Conservation (phyloP, 2,797 vertebrate genomes). For the Microctenopoma steveboyesi region DNA sequence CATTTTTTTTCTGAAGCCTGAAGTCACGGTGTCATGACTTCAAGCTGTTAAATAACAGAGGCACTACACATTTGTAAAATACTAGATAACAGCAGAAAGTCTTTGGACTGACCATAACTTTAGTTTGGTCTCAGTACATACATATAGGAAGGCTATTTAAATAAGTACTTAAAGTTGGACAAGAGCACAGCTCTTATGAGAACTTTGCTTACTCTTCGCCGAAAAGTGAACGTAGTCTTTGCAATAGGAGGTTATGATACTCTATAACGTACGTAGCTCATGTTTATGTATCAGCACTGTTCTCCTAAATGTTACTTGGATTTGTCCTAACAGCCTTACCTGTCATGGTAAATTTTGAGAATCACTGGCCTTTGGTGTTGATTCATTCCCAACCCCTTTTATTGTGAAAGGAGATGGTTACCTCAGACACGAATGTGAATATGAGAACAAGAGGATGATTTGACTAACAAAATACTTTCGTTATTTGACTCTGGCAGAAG, state of each 20-base stretch:
- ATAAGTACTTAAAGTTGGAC: neutral
- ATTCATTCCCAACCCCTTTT: slow-evolving; percentile 33
- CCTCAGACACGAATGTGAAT: slow-evolving; percentile 31
- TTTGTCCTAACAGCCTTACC: no score
- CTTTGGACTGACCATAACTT: neutral
- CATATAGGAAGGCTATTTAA: neutral
- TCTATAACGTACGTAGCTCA: neutral
- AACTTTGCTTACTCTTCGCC: no score
- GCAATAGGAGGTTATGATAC: neutral
- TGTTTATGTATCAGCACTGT: neutral
- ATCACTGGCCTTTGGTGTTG: slow-evolving; percentile 8
- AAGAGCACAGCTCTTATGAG: neutral
- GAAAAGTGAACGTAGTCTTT: neutral
- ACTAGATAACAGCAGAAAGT: slow-evolving; percentile 12
- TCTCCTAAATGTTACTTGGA: no score
- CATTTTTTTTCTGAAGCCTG: slow-evolving; percentile 5
- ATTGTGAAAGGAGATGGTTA: slow-evolving; percentile 38
- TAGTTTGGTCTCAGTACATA: neutral
- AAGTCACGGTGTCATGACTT: slow-evolving; percentile 9
- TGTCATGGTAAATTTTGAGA: neutral
- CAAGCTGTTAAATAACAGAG: neutral
- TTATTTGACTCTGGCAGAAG: slow-evolving; percentile 13
- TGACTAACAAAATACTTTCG: slow-evolving; percentile 47
- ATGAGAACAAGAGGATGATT: slow-evolving; percentile 29
- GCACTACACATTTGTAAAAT: slow-evolving; percentile 26